These are phyloP conservation scores for Tanypteryx hageni DNA, from an alignment of 2,888 invertebrate species.

Conservation along the genomic window DNA sequence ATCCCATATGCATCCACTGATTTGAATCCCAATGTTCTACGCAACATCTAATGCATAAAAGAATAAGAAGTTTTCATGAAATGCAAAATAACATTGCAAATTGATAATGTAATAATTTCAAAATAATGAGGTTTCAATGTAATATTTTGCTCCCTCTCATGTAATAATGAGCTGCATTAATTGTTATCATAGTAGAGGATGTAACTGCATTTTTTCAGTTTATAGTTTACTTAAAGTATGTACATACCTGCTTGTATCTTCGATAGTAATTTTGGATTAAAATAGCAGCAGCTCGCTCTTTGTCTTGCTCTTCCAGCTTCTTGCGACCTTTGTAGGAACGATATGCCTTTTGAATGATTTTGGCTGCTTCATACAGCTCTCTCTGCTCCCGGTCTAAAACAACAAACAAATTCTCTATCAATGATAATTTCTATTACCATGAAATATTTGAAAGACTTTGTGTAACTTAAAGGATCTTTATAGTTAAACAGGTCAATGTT, in stretches of 20 bases:
- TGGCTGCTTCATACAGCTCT: slow-evolving; percentile 97
- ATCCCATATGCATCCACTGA: too few relatives aligned
- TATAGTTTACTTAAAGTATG: too few relatives aligned
- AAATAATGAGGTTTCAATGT: background rate
- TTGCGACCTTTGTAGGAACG: slow-evolving; percentile 95
- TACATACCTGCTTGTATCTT: slow-evolving; percentile 88
- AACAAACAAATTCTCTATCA: slow-evolving; percentile 17
- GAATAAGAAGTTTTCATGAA: too few relatives aligned
- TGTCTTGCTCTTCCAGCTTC: slow-evolving; percentile 89
- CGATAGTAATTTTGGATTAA: slow-evolving; percentile 98
- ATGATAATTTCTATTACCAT: background rate
- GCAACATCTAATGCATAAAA: too few relatives aligned
- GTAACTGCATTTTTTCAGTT: too few relatives aligned
- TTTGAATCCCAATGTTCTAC: too few relatives aligned
- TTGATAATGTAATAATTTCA: too few relatives aligned
- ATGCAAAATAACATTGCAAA: background rate
- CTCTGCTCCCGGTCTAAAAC: slow-evolving; percentile 93
- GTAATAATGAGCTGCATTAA: background rate
- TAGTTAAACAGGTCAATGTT: background rate
- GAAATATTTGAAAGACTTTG: background rate
- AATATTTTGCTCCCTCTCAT: background rate
- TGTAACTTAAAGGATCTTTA: background rate
- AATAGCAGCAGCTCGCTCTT: slow-evolving; percentile 93
- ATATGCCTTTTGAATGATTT: slow-evolving; percentile 98
- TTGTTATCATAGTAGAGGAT: background rate